These are phyloP conservation scores for Gymnogyps californianus DNA, from an alignment of 2,113 vertebrate species.

Conservation along the genomic window DNA sequence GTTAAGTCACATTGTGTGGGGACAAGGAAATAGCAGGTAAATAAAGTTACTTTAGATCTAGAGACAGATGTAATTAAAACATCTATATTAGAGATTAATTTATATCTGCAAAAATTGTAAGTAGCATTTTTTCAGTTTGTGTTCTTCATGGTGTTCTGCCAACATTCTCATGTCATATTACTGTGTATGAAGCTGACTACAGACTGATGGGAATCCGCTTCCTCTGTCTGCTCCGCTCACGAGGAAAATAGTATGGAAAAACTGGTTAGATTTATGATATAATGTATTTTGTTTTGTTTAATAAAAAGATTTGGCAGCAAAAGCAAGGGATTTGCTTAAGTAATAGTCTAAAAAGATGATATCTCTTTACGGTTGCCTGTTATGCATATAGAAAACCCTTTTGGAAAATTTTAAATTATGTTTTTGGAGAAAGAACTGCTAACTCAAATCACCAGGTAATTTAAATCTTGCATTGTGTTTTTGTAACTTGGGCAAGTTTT, in stretches of 20 bases:
- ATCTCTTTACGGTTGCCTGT: background rate
- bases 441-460: background rate
- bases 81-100: background rate
- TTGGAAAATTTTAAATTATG: background rate
- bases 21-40: background rate
- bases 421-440: background rate
- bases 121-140: background rate
- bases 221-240: background rate
- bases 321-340: background rate
- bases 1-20: background rate
- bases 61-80: background rate
- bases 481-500: background rate
- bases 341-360: background rate
- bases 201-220: background rate
- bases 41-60: background rate
- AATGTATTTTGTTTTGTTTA: background rate
- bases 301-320: background rate
- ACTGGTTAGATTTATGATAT: background rate
- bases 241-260: background rate
- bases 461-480: background rate
- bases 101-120: background rate
- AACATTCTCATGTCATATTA: fast-evolving
- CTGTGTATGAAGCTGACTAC: background rate
- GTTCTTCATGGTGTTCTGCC: background rate
- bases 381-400: background rate